A percentile compares a stretch with the other conserved stretches of the same genome.
Evolutionary conservation across 2,113 vertebrate genomes (phyloP).

Genomic region (Oreochromis tanganicae): DNA sequence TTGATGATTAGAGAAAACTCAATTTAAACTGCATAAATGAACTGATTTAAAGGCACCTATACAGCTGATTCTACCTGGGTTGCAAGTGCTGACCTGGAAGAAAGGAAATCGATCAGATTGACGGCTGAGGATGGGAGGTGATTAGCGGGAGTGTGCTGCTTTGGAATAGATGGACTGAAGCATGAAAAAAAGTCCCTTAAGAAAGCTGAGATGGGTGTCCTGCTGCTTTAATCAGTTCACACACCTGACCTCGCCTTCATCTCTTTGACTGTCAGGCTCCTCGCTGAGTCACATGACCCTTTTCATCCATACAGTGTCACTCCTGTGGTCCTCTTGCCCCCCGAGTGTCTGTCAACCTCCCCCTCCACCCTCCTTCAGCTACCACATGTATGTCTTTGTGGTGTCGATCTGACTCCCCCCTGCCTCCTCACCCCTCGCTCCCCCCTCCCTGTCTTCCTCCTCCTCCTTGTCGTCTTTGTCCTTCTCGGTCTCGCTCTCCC

Average conservation of each 20-base stretch:
- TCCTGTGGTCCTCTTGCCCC: neutral
- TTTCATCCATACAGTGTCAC: neutral
- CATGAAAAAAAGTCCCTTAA: neutral
- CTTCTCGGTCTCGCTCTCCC: constrained; percentile 78
- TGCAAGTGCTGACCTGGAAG: neutral
- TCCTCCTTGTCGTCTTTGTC: constrained; percentile 78
- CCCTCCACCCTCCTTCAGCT: constrained; percentile 19
- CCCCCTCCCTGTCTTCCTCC: constrained; percentile 31
- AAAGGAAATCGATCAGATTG: neutral
- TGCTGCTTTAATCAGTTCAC: neutral
- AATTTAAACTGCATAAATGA: neutral
- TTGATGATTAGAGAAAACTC: neutral
- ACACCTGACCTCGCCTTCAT: neutral
- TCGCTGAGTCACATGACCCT: neutral
- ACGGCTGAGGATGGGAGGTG: neutral
- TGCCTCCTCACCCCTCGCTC: constrained; percentile 55
- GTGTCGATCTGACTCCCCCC: constrained; percentile 75
- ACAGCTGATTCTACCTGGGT: neutral
- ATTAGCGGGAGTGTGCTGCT: neutral
- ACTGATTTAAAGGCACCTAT: neutral
- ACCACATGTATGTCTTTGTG: constrained; percentile 80
- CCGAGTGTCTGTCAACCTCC: neutral
- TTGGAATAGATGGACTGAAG: neutral
- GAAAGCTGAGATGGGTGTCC: neutral
- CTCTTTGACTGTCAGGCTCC: neutral